phyloP scores from a whole-genome alignment of 2,888 invertebrate genomes.

The Sphaerophoria rueppellii region DNA sequence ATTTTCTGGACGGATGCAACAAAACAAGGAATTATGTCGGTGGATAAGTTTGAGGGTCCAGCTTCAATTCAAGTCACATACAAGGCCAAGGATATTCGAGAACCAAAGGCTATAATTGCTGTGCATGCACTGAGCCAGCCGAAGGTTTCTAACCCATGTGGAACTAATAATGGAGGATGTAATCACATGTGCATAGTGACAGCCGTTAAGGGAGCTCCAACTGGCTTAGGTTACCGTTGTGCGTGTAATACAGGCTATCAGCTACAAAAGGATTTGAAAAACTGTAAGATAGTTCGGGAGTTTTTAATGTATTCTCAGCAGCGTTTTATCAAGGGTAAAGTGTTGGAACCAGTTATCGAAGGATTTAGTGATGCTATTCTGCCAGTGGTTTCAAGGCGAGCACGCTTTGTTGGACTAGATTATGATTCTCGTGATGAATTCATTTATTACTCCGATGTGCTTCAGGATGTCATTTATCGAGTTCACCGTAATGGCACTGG shows the following conservation, averaged over 20 bases:
- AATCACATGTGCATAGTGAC: constrained; percentile 97
- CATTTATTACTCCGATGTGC: constrained; percentile 98
- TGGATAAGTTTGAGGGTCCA: constrained; percentile 92
- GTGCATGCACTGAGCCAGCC: constrained; percentile 91
- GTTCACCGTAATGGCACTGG: constrained; percentile 91
- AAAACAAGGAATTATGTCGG: constrained; percentile 93
- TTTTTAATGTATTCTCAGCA: constrained; percentile 98
- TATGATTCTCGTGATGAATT: constrained; percentile 95
- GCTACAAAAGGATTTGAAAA: constrained; percentile 88
- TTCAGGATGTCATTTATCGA: constrained; percentile 96
- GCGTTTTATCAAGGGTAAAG: constrained; percentile 96
- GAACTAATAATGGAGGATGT: constrained; percentile 93
- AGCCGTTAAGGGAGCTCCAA: constrained; percentile 85
- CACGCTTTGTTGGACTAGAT: constrained; percentile 96
- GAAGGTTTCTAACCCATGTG: constrained; percentile 91
- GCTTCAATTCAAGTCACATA: constrained; percentile 91
- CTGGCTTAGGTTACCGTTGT: constrained; percentile 93
- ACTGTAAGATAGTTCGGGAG: constrained; percentile 91
- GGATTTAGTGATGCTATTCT: constrained; percentile 97
- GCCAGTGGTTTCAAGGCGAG: constrained; percentile 95
- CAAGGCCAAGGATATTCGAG: constrained; percentile 90
- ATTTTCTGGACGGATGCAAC: constrained; percentile 96
- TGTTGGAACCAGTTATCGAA: constrained; percentile 92
- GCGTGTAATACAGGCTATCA: constrained; percentile 95
- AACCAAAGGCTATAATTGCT: constrained; percentile 92